Conservation (phyloP, 2,888 invertebrate species). For the Ganaspis brasiliensis region DNA sequence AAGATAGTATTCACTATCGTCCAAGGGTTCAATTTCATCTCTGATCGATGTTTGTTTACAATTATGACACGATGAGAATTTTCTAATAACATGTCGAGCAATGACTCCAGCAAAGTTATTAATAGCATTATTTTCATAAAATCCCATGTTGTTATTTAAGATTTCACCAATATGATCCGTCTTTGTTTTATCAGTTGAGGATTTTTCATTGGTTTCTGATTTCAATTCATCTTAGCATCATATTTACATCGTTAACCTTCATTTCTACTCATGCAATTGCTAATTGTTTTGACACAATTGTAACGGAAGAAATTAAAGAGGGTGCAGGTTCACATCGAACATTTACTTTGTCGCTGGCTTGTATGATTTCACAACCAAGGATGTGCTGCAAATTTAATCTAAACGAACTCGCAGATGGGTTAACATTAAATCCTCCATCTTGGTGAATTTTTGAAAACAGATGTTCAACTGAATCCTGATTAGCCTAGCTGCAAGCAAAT, state of each 20-base stretch:
- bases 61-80: conserved; percentile 6
- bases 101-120: conserved; percentile 45
- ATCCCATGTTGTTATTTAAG: not conserved
- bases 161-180: not conserved
- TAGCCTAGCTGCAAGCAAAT: conserved; percentile 51
- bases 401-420: conserved; percentile 57
- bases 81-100: conserved; percentile 14
- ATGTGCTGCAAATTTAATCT: conserved; percentile 55
- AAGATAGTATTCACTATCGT: conserved; percentile 35
- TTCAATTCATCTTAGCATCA: not conserved
- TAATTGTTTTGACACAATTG: not conserved
- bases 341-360: conserved; percentile 49
- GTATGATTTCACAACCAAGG: conserved; percentile 50
- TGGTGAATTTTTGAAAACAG: conserved; percentile 57
- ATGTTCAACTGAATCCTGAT: conserved; percentile 59
- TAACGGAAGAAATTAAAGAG: conserved; percentile 11
- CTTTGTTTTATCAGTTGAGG: not conserved
- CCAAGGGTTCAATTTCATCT: conserved; percentile 28
- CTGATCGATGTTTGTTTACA: conserved; percentile 40
- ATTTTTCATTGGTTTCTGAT: too few relatives aligned
- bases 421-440: conserved; percentile 59
- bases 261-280: not conserved
- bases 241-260: not conserved
- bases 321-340: conserved; percentile 48
- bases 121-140: conserved; percentile 45